These are phyloP conservation scores for cattle (Bos taurus) DNA, from an alignment of 2,113 vertebrate species.

Conservation along the genomic window DNA sequence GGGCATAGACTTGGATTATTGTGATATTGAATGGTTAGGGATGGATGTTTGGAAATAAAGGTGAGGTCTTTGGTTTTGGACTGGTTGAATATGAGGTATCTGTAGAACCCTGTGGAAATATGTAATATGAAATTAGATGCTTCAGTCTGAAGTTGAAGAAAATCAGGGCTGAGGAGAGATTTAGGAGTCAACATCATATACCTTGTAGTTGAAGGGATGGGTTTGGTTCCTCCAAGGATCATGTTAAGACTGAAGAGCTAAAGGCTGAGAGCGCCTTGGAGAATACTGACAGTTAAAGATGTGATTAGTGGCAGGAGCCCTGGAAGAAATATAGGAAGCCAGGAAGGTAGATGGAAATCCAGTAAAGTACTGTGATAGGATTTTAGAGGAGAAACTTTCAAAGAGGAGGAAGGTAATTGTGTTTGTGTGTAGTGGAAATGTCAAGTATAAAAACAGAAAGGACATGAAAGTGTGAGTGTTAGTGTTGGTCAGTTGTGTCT, in stretches of 20 bases:
- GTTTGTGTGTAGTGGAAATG: not conserved
- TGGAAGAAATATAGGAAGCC: not conserved
- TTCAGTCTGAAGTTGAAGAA: not conserved
- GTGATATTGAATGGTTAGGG: not conserved
- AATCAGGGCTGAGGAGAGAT: not conserved
- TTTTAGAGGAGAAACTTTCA: not conserved
- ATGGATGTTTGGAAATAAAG: not conserved
- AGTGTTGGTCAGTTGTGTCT: not conserved
- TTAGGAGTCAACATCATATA: not conserved
- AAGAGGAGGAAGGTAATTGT: not conserved
- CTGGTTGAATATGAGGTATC: constrained; percentile 11
- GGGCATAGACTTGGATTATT: no score
- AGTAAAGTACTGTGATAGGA: not conserved
- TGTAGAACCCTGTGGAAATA: not conserved
- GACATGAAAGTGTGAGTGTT: not conserved
- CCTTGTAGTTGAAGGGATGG: not conserved
- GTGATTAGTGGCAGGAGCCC: not conserved
- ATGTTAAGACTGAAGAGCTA: not conserved
- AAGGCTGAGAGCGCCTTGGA: not conserved
- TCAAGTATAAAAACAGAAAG: not conserved
- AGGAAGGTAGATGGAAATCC: not conserved
- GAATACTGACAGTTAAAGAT: not conserved
- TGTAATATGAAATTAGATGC: not conserved
- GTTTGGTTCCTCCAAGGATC: not conserved
- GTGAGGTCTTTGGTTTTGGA: constrained; percentile 9